Percentiles rank a stretch among this genome's conserved stretches.
phyloP scores from a whole-genome alignment of 2,888 invertebrate genomes.

The Matsumyia berberina region DNA sequence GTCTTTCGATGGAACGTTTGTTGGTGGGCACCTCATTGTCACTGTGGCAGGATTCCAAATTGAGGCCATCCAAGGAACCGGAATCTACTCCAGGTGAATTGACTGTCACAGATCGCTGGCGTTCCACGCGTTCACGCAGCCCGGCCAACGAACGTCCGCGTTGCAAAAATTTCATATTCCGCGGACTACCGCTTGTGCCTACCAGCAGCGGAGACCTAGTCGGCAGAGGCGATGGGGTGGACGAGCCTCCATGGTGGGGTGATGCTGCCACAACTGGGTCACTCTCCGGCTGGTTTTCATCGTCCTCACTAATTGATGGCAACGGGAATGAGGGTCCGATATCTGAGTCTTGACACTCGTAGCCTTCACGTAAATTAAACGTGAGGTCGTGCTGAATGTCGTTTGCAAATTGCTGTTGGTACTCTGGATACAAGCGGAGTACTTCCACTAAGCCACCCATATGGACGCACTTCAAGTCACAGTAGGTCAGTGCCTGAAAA shows the following conservation, averaged over 20 bases:
- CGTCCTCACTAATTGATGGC: slow-evolving; percentile 97
- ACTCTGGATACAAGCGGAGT: slow-evolving; percentile 95
- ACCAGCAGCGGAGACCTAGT: slow-evolving; percentile 81
- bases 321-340: slow-evolving; percentile 86
- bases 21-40: slow-evolving; percentile 79
- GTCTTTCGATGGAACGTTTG: slow-evolving; percentile 87
- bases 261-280: slow-evolving; percentile 87
- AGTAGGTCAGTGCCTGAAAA: slow-evolving; percentile 94
- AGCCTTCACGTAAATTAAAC: slow-evolving; percentile 96
- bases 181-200: slow-evolving; percentile 80
- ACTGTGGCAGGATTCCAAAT: slow-evolving; percentile 84
- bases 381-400: slow-evolving; percentile 98
- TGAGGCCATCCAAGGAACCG: slow-evolving; percentile 87
- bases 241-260: slow-evolving; percentile 81
- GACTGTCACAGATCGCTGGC: slow-evolving; percentile 87
- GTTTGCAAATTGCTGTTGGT: slow-evolving; percentile 96
- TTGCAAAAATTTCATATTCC: slow-evolving; percentile 83
- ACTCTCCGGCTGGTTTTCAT: slow-evolving; percentile 94
- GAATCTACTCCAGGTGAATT: slow-evolving; percentile 85
- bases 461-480: slow-evolving; percentile 97
- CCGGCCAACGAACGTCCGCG: slow-evolving; percentile 84
- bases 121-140: slow-evolving; percentile 88
- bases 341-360: slow-evolving; percentile 90
- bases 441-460: slow-evolving; percentile 96
- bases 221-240: slow-evolving; percentile 79